These are phyloP conservation scores for Hexactinellida sp. DNA, from an alignment of 37 sponge, comb jelly and placozoan species.

Conservation along the genomic window DNA sequence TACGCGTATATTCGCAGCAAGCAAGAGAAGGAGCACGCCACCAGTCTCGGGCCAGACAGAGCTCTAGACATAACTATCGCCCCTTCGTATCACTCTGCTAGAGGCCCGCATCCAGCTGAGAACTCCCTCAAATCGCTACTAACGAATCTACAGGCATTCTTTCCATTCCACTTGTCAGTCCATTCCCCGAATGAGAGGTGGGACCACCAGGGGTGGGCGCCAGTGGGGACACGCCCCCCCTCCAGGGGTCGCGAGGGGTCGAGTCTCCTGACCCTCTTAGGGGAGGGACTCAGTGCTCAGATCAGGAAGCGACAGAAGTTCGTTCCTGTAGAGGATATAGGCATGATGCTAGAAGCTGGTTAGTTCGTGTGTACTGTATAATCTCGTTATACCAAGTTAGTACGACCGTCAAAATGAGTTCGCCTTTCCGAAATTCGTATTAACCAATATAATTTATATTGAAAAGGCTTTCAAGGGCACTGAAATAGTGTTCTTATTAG, in stretches of 20 bases:
- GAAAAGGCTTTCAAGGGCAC: no score
- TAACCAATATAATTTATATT: no score
- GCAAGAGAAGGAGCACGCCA: neutral
- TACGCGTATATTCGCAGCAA: slow-evolving; percentile 15
- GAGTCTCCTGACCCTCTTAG: neutral
- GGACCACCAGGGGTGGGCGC: neutral
- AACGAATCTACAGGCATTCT: neutral
- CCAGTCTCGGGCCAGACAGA: neutral
- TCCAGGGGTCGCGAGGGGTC: neutral
- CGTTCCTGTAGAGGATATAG: neutral
- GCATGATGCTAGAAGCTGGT: slow-evolving; percentile 17
- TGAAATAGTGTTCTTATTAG: no score
- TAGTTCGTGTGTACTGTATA: neutral
- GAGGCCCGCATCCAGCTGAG: neutral
- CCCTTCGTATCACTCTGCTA: neutral
- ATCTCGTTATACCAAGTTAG: no score
- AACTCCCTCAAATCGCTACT: slow-evolving; percentile 9
- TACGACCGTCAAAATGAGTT: no score
- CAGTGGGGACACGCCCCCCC: neutral
- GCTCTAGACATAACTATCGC: neutral
- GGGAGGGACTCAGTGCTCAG: neutral
- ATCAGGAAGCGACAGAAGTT: neutral
- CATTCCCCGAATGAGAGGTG: slow-evolving; percentile 3
- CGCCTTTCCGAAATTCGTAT: no score
- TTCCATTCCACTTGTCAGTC: neutral